These are phyloP conservation scores for Coracopsis vasa DNA, from an alignment of 2,113 vertebrate genomes.

Conservation along the genomic window DNA sequence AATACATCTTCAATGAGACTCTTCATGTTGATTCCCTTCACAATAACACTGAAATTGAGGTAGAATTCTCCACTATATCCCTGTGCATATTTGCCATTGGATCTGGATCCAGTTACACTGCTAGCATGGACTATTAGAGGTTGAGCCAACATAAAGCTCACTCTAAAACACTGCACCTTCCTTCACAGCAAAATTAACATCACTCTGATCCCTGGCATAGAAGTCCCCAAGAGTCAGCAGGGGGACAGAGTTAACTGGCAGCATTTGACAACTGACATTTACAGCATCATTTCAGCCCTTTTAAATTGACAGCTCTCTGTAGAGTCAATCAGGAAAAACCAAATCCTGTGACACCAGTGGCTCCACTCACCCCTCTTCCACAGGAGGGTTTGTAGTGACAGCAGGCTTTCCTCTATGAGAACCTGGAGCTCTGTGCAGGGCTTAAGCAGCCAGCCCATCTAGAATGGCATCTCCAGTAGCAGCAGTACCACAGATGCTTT, in stretches of 20 bases:
- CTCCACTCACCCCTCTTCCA: not conserved
- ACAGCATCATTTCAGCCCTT: not conserved
- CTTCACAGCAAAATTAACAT: not conserved
- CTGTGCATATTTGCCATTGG: not conserved
- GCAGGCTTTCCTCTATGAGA: not conserved
- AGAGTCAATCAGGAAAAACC: not conserved
- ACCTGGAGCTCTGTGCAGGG: accelerated
- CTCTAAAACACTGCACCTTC: accelerated
- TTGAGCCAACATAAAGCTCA: not conserved
- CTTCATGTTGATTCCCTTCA: not conserved
- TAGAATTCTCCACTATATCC: accelerated
- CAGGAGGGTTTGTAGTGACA: accelerated
- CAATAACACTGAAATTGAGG: not conserved
- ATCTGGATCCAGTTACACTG: too few species aligned
- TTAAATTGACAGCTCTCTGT: not conserved
- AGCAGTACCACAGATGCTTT: not conserved
- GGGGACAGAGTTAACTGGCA: not conserved
- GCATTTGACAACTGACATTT: too few species aligned
- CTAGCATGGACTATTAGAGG: too few species aligned
- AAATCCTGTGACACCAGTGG: too few species aligned
- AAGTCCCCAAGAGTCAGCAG: too few species aligned
- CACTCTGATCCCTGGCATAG: accelerated
- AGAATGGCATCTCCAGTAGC: accelerated
- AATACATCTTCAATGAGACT: accelerated
- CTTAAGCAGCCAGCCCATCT: not conserved